Conservation (phyloP, 2,797 vertebrate species). For the Tachyglossus aculeatus region DNA sequence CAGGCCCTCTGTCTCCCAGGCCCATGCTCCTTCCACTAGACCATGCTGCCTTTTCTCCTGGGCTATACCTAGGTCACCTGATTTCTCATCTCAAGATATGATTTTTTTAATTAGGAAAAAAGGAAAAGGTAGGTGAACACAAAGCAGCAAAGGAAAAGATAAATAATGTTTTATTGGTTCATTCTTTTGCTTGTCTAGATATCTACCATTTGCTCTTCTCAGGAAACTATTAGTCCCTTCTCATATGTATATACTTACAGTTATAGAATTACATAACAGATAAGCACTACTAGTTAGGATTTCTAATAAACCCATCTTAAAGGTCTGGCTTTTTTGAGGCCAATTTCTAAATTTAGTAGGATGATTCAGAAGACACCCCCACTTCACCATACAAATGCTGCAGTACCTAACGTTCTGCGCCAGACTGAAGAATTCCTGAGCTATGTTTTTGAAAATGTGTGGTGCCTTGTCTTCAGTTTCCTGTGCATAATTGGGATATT, state of each 20-base stretch:
- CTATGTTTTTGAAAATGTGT: constrained; percentile 28
- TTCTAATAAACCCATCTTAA: constrained; percentile 58
- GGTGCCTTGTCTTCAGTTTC: constrained; percentile 29
- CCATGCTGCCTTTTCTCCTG: not conserved
- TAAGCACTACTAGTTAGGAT: constrained; percentile 47
- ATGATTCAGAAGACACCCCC: constrained; percentile 65
- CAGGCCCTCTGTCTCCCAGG: too few relatives aligned
- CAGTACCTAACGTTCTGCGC: constrained; percentile 37
- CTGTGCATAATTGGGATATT: not conserved
- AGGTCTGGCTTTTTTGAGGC: constrained; percentile 30
- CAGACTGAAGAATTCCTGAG: constrained; percentile 51
- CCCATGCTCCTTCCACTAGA: too few relatives aligned
- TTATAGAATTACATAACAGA: constrained; percentile 55
- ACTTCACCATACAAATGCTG: constrained; percentile 45
- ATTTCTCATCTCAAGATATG: not conserved
- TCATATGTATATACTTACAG: constrained; percentile 25
- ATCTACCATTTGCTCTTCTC: not conserved
- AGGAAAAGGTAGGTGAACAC: not conserved
- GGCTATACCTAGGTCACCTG: not conserved
- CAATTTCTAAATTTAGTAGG: constrained; percentile 60
- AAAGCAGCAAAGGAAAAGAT: not conserved
- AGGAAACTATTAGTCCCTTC: constrained; percentile 10
- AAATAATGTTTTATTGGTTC: too few relatives aligned
- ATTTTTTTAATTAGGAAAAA: not conserved
- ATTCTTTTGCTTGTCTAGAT: not conserved